Evolutionary conservation across 2,888 invertebrate species (phyloP).

Genomic region (Eristalis intricaria): DNA sequence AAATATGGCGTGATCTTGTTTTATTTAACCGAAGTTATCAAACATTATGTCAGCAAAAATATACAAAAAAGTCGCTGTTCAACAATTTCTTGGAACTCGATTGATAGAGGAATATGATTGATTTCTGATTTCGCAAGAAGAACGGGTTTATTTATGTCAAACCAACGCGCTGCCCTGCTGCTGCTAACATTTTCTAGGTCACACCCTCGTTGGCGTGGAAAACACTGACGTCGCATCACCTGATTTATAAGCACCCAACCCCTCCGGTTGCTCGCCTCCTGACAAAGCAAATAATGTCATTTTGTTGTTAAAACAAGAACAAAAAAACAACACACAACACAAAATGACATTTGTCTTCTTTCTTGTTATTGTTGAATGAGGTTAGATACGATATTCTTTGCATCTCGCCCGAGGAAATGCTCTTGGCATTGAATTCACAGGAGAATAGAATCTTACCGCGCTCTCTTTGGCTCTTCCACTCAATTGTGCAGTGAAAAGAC

Average conservation of each 20-base stretch:
- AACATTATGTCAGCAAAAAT: too few relatives aligned
- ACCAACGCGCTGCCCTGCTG: constrained; percentile 33
- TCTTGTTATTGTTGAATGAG: not conserved
- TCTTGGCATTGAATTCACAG: constrained; percentile 39
- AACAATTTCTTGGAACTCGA: too few relatives aligned
- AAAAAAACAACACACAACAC: not conserved
- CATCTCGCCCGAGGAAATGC: constrained; percentile 21
- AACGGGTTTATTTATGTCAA: constrained; percentile 34
- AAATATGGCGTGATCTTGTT: too few relatives aligned
- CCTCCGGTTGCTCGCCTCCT: not conserved
- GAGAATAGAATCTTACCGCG: constrained; percentile 7
- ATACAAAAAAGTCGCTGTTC: too few relatives aligned
- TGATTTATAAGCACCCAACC: constrained; percentile 17
- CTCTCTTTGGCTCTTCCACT: not conserved
- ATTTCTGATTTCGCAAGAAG: not conserved
- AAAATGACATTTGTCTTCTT: not conserved
- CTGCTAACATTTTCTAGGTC: constrained; percentile 43
- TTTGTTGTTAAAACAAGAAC: not conserved
- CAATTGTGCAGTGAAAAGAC: constrained; percentile 20
- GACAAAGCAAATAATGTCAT: constrained; percentile 21
- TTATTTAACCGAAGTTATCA: too few relatives aligned
- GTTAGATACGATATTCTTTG: not conserved
- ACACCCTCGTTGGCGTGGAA: constrained; percentile 7
- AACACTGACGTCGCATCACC: constrained; percentile 15
- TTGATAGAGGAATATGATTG: too few relatives aligned